These are phyloP conservation scores for Danio kyathit DNA, from an alignment of 2,797 vertebrate species.

Conservation along the genomic window DNA sequence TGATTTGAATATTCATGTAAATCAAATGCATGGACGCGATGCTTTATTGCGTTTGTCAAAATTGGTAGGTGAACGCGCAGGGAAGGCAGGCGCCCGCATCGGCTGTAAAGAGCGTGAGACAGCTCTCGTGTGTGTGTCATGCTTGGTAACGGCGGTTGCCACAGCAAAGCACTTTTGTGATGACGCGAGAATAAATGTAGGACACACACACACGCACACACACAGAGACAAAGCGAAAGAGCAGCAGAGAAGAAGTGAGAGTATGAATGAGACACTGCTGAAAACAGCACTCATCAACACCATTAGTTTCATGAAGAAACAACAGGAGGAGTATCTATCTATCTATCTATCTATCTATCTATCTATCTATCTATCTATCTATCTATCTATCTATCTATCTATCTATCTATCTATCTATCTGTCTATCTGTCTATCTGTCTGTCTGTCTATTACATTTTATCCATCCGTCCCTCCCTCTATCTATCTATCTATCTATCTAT, in stretches of 20 bases:
- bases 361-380: too few relatives aligned
- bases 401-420: too few relatives aligned
- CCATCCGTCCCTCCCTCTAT: too few relatives aligned
- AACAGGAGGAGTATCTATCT: too few relatives aligned
- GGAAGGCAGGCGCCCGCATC: neutral
- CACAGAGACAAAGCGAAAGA: neutral
- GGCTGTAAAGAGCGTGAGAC: neutral
- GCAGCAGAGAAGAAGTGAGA: neutral
- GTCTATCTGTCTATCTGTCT: too few relatives aligned
- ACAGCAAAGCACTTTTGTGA: slow-evolving; percentile 55
- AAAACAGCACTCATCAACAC: neutral
- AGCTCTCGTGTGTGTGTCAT: slow-evolving; percentile 18
- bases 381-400: too few relatives aligned
- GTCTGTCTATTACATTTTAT: too few relatives aligned
- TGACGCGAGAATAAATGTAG: slow-evolving; percentile 44
- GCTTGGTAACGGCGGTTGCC: slow-evolving; percentile 57
- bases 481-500: too few relatives aligned
- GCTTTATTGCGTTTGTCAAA: neutral
- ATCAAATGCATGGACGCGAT: neutral
- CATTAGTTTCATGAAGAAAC: neutral
- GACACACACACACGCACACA: slow-evolving; percentile 33
- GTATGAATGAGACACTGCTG: neutral
- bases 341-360: too few relatives aligned
- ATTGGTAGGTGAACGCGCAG: neutral
- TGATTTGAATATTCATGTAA: neutral